phyloP scores from a whole-genome alignment of 37 sponge, comb jelly and placozoan genomes.

The Chondrosia reniformis region DNA sequence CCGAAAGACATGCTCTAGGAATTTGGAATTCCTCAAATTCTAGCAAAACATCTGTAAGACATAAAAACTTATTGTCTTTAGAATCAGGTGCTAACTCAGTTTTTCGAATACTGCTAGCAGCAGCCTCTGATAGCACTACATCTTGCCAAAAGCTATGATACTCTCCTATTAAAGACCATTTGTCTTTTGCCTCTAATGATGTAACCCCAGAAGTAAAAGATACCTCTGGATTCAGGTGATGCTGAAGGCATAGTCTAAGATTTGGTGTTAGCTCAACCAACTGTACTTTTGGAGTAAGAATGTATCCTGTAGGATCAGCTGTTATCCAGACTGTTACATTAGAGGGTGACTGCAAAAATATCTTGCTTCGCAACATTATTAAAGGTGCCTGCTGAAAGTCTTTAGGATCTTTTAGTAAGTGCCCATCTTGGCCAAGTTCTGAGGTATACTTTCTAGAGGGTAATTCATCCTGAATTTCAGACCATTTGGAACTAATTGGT shows the following conservation, averaged over 20 bases:
- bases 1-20: not conserved
- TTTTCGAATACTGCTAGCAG: constrained; percentile 33
- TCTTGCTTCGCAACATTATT: not conserved
- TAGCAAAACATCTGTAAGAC: constrained; percentile 31
- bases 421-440: too few species aligned
- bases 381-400: not conserved
- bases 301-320: constrained; percentile 14
- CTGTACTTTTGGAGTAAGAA: constrained; percentile 44
- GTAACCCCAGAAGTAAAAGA: constrained; percentile 48
- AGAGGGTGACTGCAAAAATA: not conserved
- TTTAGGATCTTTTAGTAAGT: too few species aligned
- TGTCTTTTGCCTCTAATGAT: constrained; percentile 18
- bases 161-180: constrained; percentile 25
- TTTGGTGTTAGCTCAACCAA: constrained; percentile 48
- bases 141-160: constrained; percentile 56
- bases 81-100: too few species aligned
- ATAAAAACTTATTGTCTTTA: too few species aligned
- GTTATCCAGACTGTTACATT: constrained; percentile 51
- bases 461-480: too few species aligned
- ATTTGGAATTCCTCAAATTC: constrained; percentile 21
- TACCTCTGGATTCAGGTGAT: constrained; percentile 46
- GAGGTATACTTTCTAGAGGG: too few species aligned
- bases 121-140: constrained; percentile 61
- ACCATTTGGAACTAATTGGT: too few species aligned
- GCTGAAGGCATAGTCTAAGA: constrained; percentile 57